Conservation (phyloP, 53 echinoderm and acorn worm genomes). For the Pentamera pediparva region DNA sequence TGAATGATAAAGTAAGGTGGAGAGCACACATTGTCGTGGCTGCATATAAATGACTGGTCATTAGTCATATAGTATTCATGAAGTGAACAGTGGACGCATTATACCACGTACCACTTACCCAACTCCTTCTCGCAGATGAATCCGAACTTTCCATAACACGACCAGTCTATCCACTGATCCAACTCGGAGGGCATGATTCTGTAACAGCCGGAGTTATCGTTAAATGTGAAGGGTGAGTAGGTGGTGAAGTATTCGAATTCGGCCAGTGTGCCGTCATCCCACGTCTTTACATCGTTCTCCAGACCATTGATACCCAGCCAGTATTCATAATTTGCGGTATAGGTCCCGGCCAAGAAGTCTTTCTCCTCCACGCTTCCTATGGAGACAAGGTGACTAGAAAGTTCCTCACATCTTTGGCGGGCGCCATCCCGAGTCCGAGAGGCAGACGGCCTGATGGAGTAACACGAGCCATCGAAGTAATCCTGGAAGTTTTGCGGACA, state of each 20-base stretch:
- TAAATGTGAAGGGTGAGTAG: not conserved
- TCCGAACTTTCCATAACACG: not conserved
- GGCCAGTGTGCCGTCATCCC: not conserved
- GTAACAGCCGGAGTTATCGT: not conserved
- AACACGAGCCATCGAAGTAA: not conserved
- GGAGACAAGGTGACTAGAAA: not conserved
- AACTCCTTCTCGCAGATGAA: constrained; percentile 3
- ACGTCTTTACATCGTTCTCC: not conserved
- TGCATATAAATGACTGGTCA: too few species aligned
- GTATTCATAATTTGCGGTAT: not conserved
- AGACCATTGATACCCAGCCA: constrained; percentile 8
- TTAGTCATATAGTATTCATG: too few species aligned
- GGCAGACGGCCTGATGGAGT: not conserved
- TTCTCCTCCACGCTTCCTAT: constrained; percentile 4
- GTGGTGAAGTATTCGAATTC: not conserved
- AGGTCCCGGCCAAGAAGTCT: not conserved
- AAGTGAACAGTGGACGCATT: too few species aligned
- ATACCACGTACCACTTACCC: too few species aligned
- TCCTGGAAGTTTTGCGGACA: constrained; percentile 2
- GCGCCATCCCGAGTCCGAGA: not conserved
- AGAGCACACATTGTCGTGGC: too few species aligned
- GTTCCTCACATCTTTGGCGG: not conserved
- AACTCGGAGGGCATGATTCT: not conserved
- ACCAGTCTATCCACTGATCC: not conserved
- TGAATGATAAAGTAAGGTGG: too few species aligned